Evolutionary conservation across 1,140 invertebrate genomes (phyloP), one percentile per base, ranked within the genome.

Genomic region (Drosophila setifemur): DNA sequence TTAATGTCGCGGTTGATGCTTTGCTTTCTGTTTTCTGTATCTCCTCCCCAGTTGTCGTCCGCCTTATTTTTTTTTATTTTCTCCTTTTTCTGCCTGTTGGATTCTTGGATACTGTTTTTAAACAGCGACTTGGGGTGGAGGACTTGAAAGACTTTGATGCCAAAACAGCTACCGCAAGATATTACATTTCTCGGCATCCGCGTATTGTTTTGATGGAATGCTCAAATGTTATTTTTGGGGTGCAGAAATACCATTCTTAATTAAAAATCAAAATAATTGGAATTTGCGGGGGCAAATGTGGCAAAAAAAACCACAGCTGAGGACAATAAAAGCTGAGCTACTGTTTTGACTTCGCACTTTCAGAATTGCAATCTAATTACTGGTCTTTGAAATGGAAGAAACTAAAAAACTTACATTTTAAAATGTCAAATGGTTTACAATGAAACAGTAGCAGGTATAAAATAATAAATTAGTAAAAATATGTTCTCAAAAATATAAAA

Each of bases 1-100:
- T 82, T 83, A 77, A 82, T 82, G 68, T 58, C 61, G 68, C 55
- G 68, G 54, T 63, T 72, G 72, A 67, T 76, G 54, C 50, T 72
- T 67, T 49, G 42, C 35, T 64, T 58, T 70, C 35, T 33, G 29
- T 43, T 64, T 58, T 70, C 35, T 33, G 29, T 43, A 23, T 55
- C 42, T 33, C 29, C 23, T 11, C 26, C 14, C 50, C 9, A 14
- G 4, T 37, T 25, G 25, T 42, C n/a, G n/a, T n/a, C 7, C 6
- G 5, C 2, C 40, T 49, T 26, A 12, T 21, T 58, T 23, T 25
- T 11, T 12, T 33, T 12, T 47, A 31, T 23, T 57, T 57, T 37
- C 12, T 23, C 9, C 14, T 23, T 39, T 53, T 37, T 40, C 21
- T 45, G 21, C 5, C 26, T 39, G n/a, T 44, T 28, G 9, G 33